Conservation (phyloP, 2,888 invertebrate species). For the Dromius quadrimaculatus region DNA sequence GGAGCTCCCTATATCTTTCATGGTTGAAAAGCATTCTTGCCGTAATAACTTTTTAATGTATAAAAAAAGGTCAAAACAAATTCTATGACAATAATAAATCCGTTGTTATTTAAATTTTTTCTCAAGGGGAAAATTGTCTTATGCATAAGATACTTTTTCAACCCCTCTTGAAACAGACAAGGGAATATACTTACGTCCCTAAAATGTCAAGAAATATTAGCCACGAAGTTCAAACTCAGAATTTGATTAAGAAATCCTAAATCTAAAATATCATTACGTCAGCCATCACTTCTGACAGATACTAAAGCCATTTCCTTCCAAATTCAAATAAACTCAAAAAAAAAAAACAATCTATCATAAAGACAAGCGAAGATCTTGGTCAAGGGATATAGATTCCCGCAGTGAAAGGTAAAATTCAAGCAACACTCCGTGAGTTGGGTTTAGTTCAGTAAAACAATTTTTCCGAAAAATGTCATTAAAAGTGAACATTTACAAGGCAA, state of each 20-base stretch:
- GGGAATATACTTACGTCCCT: neutral
- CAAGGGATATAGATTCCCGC: constrained; percentile 17
- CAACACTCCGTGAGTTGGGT: no score
- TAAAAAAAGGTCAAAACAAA: constrained; percentile 33
- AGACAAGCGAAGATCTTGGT: constrained; percentile 18
- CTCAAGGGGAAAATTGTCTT: constrained; percentile 25
- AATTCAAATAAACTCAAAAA: constrained; percentile 26
- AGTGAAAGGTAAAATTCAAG: neutral
- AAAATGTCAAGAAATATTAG: constrained; percentile 24
- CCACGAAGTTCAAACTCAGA: constrained; percentile 15
- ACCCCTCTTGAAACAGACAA: constrained; percentile 6
- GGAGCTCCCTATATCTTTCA: neutral
- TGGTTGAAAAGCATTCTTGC: constrained; percentile 1
- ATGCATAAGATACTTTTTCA: constrained; percentile 8
- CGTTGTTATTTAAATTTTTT: constrained; percentile 21
- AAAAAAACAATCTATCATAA: constrained; percentile 31
- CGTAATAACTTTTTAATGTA: constrained; percentile 17
- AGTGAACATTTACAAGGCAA: no score
- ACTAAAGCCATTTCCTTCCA: constrained; percentile 11
- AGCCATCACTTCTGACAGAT: constrained; percentile 29
- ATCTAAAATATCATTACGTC: constrained; percentile 32
- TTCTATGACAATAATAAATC: constrained; percentile 24
- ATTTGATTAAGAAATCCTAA: constrained; percentile 24
- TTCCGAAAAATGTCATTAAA: no score
- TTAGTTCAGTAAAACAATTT: no score